These are phyloP conservation scores for Callionymus lyra DNA, from an alignment of 2,113 vertebrate genomes.

Conservation along the genomic window DNA sequence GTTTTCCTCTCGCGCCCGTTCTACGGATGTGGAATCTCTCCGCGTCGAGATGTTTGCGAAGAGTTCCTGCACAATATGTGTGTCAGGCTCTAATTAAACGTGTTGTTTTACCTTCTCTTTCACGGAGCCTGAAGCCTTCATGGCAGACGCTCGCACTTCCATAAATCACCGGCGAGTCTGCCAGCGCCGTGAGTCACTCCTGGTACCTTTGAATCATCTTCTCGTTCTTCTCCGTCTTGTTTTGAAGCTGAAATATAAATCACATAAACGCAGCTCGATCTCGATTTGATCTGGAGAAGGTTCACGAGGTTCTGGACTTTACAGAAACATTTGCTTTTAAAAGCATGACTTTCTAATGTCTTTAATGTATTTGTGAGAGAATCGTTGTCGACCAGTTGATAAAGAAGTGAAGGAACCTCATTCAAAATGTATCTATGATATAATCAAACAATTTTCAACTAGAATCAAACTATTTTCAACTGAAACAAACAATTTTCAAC, in stretches of 20 bases:
- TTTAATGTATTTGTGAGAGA: too few relatives aligned
- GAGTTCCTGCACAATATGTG: conserved; percentile 55
- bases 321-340: too few relatives aligned
- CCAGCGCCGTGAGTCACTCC: conserved; percentile 44
- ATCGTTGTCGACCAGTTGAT: too few relatives aligned
- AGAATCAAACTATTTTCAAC: too few relatives aligned
- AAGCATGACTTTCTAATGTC: too few relatives aligned
- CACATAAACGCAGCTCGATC: too few relatives aligned
- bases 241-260: conserved; percentile 49
- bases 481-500: too few relatives aligned
- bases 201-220: conserved; percentile 54
- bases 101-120: conserved; percentile 49
- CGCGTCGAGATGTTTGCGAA: conserved; percentile 32
- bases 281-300: too few relatives aligned
- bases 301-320: too few relatives aligned
- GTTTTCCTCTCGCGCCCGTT: conserved; percentile 14
- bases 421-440: too few relatives aligned
- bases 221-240: conserved; percentile 43
- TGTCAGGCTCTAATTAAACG: conserved; percentile 51
- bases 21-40: conserved; percentile 31
- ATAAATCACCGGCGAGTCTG: conserved; percentile 62
- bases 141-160: conserved; percentile 49
- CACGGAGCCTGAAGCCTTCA: conserved; percentile 43
- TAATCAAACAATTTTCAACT: too few relatives aligned
- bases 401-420: too few relatives aligned